Conservation (phyloP, 2,113 vertebrate species). For the Puma concolor region DNA sequence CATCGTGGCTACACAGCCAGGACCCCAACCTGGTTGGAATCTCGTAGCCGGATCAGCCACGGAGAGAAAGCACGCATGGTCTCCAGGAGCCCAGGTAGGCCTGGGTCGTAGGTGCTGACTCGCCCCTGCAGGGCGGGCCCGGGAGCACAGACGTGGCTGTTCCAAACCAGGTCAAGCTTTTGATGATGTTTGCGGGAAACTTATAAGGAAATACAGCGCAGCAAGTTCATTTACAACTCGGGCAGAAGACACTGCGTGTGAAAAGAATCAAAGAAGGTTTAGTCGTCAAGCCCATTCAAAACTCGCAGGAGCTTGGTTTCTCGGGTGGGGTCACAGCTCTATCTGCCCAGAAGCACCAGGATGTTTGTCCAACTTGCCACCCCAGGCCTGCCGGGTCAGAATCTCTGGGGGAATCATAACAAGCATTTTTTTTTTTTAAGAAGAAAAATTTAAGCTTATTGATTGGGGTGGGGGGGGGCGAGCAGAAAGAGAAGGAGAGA, state of each 20-base stretch:
- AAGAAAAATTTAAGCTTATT: too few species aligned
- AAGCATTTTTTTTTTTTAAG: not conserved
- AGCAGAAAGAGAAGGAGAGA: too few species aligned
- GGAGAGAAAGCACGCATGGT: rapidly evolving
- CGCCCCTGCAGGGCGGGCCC: not conserved
- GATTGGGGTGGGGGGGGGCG: too few species aligned
- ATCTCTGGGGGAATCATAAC: not conserved
- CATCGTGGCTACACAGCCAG: too few species aligned
- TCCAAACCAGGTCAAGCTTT: not conserved
- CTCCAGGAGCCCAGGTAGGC: not conserved
- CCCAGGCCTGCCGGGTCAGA: not conserved
- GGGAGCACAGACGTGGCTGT: not conserved
- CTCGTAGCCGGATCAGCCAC: not conserved
- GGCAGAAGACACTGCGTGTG: not conserved
- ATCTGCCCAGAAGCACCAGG: not conserved
- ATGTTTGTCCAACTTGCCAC: not conserved
- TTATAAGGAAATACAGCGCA: rapidly evolving
- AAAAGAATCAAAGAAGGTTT: too few species aligned
- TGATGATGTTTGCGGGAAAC: not conserved
- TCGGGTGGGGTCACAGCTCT: not conserved
- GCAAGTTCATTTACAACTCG: not conserved
- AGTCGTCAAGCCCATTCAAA: not conserved
- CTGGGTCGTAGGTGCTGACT: rapidly evolving
- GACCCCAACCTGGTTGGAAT: rapidly evolving
- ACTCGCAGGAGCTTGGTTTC: not conserved